Evolutionary conservation across 1,140 invertebrate genomes (phyloP), one percentile per base, ranked within the genome.

Genomic region (Drosophila bocki): DNA sequence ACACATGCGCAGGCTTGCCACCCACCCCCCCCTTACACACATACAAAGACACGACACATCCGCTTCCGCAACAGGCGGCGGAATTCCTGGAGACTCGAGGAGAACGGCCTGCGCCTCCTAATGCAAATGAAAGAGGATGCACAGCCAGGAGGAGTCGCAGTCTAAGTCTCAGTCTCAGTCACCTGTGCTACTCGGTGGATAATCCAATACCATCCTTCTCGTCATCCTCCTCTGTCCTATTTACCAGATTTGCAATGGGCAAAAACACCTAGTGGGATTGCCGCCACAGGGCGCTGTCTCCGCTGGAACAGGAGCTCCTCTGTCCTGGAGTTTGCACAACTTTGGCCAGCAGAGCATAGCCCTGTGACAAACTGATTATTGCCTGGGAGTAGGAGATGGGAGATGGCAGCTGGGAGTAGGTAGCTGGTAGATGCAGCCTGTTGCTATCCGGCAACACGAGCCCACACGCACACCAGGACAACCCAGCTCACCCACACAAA

Each of bases 31-130:
- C 26, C 17, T 3, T n/a, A n/a, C 13, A 41, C 53, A 13, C 8
- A 33, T 2, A 44, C 53, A 35, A 41, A 47, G 61, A 47, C 41
- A 54, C 75, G 75, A 87, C 83, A 82, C 70, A 75, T 79, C 75
- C 83, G 79, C 50, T 87, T 76, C 76, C 83, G 79, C 68, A 80
- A 80, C 72, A 87, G 80, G 69, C 83, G 68, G 53, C 83, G 68
- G 53, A 53, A 67, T 60, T 79, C 42, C 56, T 35, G 22, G 26
- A 26, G 12, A 15, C 41, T 48, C 32, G 29, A 7, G 29, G 41
- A 54, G 59, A 44, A 39, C 35, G 19, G n/a, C n/a, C 9, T 15
- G 26, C 2, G 17, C 22, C 45, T 54, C 54, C 61, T 53, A 75
- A 45, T 75, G 50, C 50, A 70, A 75, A 75, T 75, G 37, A 53